These are phyloP conservation scores for Drosophila hydei DNA, from an alignment of 1,140 invertebrate species.

Conservation along the genomic window DNA sequence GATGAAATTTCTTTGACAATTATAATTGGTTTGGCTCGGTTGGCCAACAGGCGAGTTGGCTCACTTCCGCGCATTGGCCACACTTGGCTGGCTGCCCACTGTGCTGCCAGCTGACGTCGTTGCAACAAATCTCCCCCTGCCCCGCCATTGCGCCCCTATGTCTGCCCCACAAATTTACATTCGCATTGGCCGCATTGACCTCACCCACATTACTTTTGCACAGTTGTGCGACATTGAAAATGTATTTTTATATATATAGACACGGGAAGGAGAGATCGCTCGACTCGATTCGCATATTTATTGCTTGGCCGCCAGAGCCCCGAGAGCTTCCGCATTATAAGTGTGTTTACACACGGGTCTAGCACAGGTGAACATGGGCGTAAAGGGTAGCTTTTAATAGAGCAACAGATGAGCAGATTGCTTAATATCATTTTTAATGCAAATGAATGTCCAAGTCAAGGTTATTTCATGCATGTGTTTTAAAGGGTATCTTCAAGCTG, in stretches of 20 bases:
- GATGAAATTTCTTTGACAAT: conserved; percentile 40
- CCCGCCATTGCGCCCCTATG: no score
- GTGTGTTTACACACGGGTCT: no score
- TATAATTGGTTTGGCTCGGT: conserved; percentile 39
- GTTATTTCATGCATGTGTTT: no score
- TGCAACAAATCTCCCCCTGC: conserved; percentile 6
- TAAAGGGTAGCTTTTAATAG: no score
- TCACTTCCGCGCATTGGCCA: conserved; percentile 62
- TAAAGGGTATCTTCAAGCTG: no score
- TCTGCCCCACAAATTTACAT: conserved; percentile 1
- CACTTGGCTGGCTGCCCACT: conserved; percentile 70
- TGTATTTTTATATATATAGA: conserved; percentile 50
- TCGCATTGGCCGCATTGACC: conserved; percentile 58
- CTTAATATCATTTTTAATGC: no score
- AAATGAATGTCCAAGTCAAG: no score
- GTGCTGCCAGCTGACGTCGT: conserved; percentile 65
- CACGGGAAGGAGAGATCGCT: conserved; percentile 8
- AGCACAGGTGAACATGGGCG: background rate
- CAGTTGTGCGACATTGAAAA: conserved; percentile 63
- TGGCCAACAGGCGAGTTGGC: conserved; percentile 43
- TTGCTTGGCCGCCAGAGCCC: conserved; percentile 33
- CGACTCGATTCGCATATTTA: conserved; percentile 31
- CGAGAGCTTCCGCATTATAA: conserved; percentile 26
- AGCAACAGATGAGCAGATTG: no score
- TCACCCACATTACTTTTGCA: conserved; percentile 67